Evolutionary conservation across 2,797 vertebrate genomes (phyloP), one percentile per base, ranked within the genome.

Genomic region (Nyctibius grandis): DNA sequence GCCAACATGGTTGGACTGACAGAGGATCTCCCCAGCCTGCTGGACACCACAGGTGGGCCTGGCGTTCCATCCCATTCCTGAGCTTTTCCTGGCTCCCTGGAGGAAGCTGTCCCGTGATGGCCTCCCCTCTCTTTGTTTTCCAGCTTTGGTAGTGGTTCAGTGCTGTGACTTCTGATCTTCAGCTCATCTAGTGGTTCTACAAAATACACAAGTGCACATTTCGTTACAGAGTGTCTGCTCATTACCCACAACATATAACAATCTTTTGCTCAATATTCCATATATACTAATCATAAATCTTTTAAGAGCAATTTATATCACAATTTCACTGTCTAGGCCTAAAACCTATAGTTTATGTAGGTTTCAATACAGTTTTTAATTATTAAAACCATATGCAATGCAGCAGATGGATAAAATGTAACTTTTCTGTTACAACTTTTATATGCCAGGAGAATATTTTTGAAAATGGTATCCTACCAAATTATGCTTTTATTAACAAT

Each of bases 11-110:
- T 99, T 45, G 99, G 99, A 94, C 99, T 99, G 83, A 99, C 98
- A 31, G 99, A 98, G 50, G 98, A 98, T 93, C 98, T 98, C 95
- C 99, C 98, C 60, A 99, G 97, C 96, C 99, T 98, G 92, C 98
- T 99, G 86, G 99, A 98, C 79, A 98, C 98, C 53, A 98, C 97
- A 28, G 98, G 98, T 6, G 98, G 98, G 80, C 99, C 99, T 6
- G 98, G 98, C 7, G 97, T 98, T 96, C 98, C 98, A 53, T 99
- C 99, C 98, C 98, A 99, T 97, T 99, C 99, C 95, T 99, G 99
- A 98, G 99, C 98, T 99, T 99, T 99, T 79, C 98, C 96, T 85
- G 98, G 98, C 96, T 99, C 99, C 91, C 96, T 97, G 86, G 97
- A 98, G 91, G 98, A 98, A 93, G 98, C 94, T 69, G 97, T 98